These are phyloP conservation scores for Andrena flavipes DNA, from an alignment of 2,888 invertebrate genomes.

Conservation along the genomic window DNA sequence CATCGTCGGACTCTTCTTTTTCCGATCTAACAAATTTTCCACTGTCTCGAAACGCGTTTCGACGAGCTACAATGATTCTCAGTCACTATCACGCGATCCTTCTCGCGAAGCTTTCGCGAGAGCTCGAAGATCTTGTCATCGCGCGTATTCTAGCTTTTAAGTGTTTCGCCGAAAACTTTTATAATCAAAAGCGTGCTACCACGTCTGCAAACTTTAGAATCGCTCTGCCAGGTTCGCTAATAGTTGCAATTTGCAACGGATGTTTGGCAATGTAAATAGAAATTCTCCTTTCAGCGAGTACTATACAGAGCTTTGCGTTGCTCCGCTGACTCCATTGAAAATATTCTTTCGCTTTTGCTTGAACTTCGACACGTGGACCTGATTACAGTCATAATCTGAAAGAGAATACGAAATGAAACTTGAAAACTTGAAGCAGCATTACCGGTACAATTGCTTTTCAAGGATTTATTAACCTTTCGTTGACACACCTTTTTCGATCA, in stretches of 20 bases:
- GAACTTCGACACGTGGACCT: not conserved
- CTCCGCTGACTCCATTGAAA: not conserved
- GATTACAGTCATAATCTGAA: not conserved
- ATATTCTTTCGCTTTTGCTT: not conserved
- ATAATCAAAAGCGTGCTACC: conserved; percentile 8
- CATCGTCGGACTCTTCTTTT: conserved; percentile 4
- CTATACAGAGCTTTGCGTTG: not conserved
- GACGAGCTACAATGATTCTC: conserved; percentile 4
- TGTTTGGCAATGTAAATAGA: not conserved
- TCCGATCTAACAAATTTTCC: not conserved
- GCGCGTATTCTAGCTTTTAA: not conserved
- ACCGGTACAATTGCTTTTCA: too few species aligned
- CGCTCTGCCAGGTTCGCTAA: not conserved
- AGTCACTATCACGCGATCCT: not conserved
- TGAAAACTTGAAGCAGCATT: not conserved
- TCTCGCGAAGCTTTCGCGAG: not conserved
- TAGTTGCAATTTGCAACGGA: not conserved
- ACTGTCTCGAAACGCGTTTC: not conserved
- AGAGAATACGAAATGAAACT: not conserved
- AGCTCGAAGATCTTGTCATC: not conserved
- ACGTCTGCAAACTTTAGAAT: not conserved
- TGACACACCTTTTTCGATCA: too few species aligned
- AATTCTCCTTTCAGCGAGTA: not conserved
- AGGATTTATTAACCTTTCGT: too few species aligned
- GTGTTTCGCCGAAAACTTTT: not conserved